phyloP scores from a whole-genome alignment of 2,113 vertebrate species.

The Platichthys flesus region DNA sequence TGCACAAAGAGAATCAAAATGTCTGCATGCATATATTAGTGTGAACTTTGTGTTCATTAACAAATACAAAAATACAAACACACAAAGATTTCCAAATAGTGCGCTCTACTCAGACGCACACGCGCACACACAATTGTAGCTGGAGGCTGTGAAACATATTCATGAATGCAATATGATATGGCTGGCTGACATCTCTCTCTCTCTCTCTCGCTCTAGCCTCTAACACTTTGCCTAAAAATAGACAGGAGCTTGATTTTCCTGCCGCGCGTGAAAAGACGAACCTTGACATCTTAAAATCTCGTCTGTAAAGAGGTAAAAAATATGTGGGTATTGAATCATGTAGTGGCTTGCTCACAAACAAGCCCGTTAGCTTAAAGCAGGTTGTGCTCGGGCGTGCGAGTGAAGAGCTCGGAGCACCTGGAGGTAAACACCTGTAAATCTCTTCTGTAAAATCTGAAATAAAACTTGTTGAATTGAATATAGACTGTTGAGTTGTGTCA shows the following conservation, averaged over 20 bases:
- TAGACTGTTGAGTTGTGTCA: neutral
- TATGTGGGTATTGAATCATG: constrained; percentile 13
- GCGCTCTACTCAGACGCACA: neutral
- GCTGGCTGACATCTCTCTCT: constrained; percentile 57
- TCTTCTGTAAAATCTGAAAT: too few relatives aligned
- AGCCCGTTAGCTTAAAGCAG: constrained; percentile 3
- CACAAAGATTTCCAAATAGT: neutral
- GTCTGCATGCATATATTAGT: constrained; percentile 3
- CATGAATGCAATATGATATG: constrained; percentile 67
- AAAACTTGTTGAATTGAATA: neutral
- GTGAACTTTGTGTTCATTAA: constrained; percentile 31
- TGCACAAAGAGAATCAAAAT: neutral
- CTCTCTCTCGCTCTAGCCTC: constrained; percentile 43
- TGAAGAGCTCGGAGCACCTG: neutral
- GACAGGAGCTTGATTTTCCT: constrained; percentile 31
- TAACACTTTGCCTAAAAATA: constrained; percentile 62
- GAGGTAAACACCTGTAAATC: neutral
- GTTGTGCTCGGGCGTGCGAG: neutral
- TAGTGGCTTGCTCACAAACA: neutral
- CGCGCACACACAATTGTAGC: constrained; percentile 41
- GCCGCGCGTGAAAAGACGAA: constrained; percentile 34
- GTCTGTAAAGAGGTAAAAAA: constrained; percentile 31
- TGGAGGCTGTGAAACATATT: constrained; percentile 74
- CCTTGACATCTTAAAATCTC: constrained; percentile 35
- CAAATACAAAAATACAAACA: constrained; percentile 19